These are phyloP conservation scores for Epicauta chinensis DNA, from an alignment of 1,140 invertebrate genomes.

Conservation along the genomic window DNA sequence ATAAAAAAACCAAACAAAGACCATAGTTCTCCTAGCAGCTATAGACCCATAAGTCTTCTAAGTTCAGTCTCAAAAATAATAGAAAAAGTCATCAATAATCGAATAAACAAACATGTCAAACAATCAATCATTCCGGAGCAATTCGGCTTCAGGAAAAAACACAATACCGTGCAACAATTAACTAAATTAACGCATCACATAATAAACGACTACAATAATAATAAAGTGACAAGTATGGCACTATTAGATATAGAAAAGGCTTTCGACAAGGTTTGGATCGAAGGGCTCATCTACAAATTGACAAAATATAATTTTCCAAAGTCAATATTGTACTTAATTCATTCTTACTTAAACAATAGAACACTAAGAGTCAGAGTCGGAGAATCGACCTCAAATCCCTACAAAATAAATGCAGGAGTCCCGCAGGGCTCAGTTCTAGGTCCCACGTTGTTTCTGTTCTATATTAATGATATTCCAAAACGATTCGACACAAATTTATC, in stretches of 20 bases:
- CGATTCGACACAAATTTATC: neutral
- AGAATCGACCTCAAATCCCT: neutral
- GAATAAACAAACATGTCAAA: neutral
- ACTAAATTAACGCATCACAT: conserved; percentile 37
- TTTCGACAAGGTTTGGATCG: conserved; percentile 23
- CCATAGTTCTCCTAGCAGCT: neutral
- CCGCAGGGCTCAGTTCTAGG: neutral
- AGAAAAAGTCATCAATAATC: conserved; percentile 4
- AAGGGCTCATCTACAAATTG: neutral
- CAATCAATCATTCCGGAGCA: conserved; percentile 16
- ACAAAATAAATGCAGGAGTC: neutral
- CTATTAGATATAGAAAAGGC: conserved; percentile 33
- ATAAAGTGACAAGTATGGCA: conserved; percentile 17
- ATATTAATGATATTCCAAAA: neutral
- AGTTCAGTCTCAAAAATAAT: neutral
- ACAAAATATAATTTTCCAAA: neutral
- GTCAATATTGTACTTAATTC: neutral
- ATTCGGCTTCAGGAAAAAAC: conserved; percentile 39
- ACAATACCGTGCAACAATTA: conserved; percentile 39
- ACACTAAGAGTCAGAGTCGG: neutral
- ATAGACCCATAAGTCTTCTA: conserved; percentile 3
- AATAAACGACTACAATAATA: conserved; percentile 30
- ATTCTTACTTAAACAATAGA: neutral
- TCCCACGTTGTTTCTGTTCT: neutral
- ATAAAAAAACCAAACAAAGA: conserved; percentile 1